Evolutionary conservation across 1,140 invertebrate species (phyloP).

Genomic region (Papilio polyxenes): DNA sequence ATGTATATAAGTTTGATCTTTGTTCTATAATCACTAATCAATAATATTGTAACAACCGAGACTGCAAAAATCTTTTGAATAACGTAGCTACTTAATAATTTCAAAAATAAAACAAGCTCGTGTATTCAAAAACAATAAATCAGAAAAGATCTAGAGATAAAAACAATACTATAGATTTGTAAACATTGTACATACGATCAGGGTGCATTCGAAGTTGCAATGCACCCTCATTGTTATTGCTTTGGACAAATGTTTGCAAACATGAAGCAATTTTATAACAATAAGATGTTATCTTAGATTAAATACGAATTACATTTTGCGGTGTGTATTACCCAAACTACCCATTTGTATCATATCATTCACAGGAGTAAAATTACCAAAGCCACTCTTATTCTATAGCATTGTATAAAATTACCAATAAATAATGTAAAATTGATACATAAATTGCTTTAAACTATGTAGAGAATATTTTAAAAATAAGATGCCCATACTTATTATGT

Average conservation of each 20-base stretch:
- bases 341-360: constrained; percentile 14
- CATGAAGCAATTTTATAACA: constrained; percentile 8
- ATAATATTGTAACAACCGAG: no score
- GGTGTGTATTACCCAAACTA: constrained; percentile 17
- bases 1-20: no score
- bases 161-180: background rate
- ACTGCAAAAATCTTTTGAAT: no score
- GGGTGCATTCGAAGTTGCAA: constrained; percentile 15
- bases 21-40: no score
- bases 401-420: background rate
- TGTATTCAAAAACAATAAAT: background rate
- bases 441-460: background rate
- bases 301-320: constrained; percentile 16
- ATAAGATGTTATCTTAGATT: constrained; percentile 18
- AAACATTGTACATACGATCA: background rate
- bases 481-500: no score
- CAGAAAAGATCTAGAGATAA: background rate
- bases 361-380: background rate
- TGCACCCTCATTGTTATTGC: background rate
- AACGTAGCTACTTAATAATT: no score
- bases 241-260: constrained; percentile 12
- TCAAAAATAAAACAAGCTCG: no score
- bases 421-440: background rate
- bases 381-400: background rate
- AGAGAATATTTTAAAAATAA: no score